Base-by-base conservation (phyloP, 2,888 invertebrate species). In the Ametastegia equiseti region DNA sequence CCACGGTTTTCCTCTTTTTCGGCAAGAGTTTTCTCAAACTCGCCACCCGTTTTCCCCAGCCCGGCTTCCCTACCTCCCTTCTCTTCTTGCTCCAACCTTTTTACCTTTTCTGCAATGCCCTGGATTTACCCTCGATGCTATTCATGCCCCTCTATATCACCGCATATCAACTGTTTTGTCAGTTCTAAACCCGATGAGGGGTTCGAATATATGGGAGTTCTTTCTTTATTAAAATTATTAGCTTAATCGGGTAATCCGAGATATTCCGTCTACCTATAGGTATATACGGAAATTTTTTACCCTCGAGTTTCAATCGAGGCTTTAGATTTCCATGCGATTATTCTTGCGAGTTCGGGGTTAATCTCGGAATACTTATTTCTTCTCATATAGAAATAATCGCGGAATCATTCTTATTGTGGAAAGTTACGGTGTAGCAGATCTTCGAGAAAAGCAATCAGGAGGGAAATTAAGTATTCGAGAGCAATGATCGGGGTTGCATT, bases 161-260 rank as follows among this genome's bases (percentile, higher is more conserved):
- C 83, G 86, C 88, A 88, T 89, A 90, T 90, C 90, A 90, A 90
- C 90, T 90, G 90, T 90, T 90, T 90, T 90, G 90, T 90, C 90
- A 90, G 90, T 90, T 90, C 87, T 5, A 30, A 39, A 7, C 39
- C 39, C 71, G n/a, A n/a, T n/a, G n/a, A 84, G 81, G 2, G 54
- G 84, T 82, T 80, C 80, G 83, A 85, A 90, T 90, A 89, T 89
- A 90, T 90, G 89, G 88, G 87, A 88, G 87, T 90, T 90, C 87
- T 89, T 36, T 89, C 88, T 89, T 87, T 84, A 86, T 86, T 85
- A 84, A 83, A 85, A 85, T 85, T 85, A 83, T 83, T 79, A 81
- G 57, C 75, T 75, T 42, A 27, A 54, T 45, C 33, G 54, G 27
- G 36, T 71, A 27, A 42, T 23, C 23, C 47, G n/a, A 71, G 42